Evolutionary conservation across 2,113 vertebrate species (phyloP), one percentile per base, ranked within the genome.

Genomic region (Cercopithecus mona): DNA sequence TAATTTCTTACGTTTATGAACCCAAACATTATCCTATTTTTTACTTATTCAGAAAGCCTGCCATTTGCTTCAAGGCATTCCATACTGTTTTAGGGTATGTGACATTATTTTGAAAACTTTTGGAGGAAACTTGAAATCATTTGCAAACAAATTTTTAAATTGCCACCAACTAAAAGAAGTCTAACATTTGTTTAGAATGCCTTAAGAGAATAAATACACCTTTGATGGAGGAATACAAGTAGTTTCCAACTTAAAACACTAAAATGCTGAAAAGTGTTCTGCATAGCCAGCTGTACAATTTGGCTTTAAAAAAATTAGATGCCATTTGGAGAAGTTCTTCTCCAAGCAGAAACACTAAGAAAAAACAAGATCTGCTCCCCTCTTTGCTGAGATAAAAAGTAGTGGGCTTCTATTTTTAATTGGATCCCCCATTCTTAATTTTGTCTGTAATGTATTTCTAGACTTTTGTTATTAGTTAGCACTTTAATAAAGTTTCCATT

Each of bases 21-120:
- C 57, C 84, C 88, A 96, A 84, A 94, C n/a, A 85, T 88, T n/a
- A 50, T 20, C 75, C 64, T 92, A 72, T 64, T 64, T 14, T 61
- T 88, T 11, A 94, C 68, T 88, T 95, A 68, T 30, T 96, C 92
- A 73, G 85, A 98, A 95, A 61, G 48, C 55, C 86, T 90, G n/a
- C 40, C 73, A 79, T 87, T 93, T 66, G 61, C 57, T 85, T 95
- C 70, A 86, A 94, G 97, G 84, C 43, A 95, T 43, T 61, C 73
- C 40, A 59, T 11, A 78, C 5, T 78, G 50, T 52, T 32, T 81
- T 79, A 83, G 81, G 95, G 64, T 8, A 91, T 4, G 50, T 43
- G 57, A 87, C 50, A 25, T 64, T 89, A 93, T 81, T 86, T 81
- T 86, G 52, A 93, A 94, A 94, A 88, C 20, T 88, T 84, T 92